Conservation (phyloP, 2,797 vertebrate genomes). For the Diceros bicornis region DNA sequence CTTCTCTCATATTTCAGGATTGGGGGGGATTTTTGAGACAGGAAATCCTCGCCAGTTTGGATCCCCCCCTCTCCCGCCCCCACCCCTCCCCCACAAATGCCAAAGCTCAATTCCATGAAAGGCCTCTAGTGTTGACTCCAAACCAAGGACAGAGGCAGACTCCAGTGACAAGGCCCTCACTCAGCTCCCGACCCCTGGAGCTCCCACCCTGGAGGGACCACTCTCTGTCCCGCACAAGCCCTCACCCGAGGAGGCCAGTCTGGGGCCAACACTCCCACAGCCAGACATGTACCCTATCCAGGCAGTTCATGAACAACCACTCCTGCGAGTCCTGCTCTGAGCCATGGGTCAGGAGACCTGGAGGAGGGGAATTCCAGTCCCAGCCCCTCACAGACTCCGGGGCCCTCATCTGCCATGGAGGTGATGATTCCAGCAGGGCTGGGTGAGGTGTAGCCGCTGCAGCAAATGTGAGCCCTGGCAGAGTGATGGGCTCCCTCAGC, state of each 20-base stretch:
- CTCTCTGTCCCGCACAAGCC: neutral
- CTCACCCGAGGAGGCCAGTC: neutral
- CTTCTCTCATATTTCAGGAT: neutral
- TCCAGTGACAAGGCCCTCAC: neutral
- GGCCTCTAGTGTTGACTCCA: neutral
- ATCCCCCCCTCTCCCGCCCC: too few relatives aligned
- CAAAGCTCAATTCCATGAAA: neutral
- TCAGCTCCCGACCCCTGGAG: too few relatives aligned
- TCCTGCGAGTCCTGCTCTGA: rapidly evolving
- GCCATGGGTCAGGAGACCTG: neutral
- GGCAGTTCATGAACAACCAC: neutral
- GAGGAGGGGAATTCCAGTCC: neutral
- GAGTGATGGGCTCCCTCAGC: neutral
- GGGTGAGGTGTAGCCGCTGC: rapidly evolving
- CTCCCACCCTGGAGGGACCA: rapidly evolving
- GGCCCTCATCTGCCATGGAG: neutral
- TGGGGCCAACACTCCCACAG: rapidly evolving
- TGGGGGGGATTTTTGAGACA: neutral
- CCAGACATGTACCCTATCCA: neutral
- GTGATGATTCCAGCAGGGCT: neutral
- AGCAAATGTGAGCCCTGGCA: rapidly evolving
- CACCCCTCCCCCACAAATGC: too few relatives aligned
- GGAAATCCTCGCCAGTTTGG: neutral
- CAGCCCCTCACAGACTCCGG: neutral
- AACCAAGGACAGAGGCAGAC: neutral